Base-by-base conservation (phyloP, 1,140 invertebrate genomes). In the Anastrepha obliqua region DNA sequence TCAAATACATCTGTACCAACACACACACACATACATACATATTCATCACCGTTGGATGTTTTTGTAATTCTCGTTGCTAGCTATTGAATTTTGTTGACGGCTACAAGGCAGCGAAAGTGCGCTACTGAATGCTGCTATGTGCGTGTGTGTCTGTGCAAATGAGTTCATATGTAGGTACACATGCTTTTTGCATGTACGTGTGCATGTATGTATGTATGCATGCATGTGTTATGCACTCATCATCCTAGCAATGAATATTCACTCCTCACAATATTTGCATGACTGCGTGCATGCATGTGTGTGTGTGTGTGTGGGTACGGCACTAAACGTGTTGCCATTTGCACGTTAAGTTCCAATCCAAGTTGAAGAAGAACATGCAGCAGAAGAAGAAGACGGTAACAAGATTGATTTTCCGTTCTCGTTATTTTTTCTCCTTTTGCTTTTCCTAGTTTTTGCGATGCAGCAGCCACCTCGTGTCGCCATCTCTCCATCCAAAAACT, bases 71-170 rank as follows among this genome's bases (percentile, higher is more conserved):
- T 7, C 74, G n/a, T 9, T 55, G 47, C n/a, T 55, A 55, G 15
- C 74, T 81, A 81, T 81, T 81, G 74, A 81, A 81, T 81, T 81
- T 81, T 81, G 74, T 81, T 81, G 74, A 81, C 47, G 29, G 74
- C n/a, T 81, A 81, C 44, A 81, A 74, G 74, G 47, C 74, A n/a
- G 47, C 74, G 47, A n/a, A 81, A 20, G 29, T 60, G 39, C 20
- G 85, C 58, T 17, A 5, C 5, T 47, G 58, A 9, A 60, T 13
- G 39, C 15, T 60, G 20, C 11, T 29, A 64, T 20, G 9, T 11
- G 2, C 4, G 11, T 44, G 2, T 2, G 47, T 81, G 3, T 20
- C 1, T 55, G 8, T 58, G 44, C 20, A 15, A n/a, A 5, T 29
- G 29, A 29, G 29, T 29, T 29, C 29, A 29, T 29, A 29, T 29